These are phyloP conservation scores for Antechinus stuartii DNA, from an alignment of 2,113 vertebrate species.

Conservation along the genomic window DNA sequence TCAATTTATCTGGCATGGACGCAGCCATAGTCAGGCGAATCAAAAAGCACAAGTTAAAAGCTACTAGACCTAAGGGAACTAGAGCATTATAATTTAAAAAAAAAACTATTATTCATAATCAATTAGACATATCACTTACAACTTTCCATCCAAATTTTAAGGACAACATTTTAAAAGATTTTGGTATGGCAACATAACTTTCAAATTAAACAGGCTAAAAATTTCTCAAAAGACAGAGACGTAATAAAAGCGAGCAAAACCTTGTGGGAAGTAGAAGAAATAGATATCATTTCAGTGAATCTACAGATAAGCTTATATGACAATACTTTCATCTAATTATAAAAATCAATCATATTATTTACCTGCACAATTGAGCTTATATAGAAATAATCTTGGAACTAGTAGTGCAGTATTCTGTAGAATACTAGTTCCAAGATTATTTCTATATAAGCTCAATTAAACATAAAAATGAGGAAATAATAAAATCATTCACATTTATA, in stretches of 20 bases:
- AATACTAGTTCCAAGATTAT: background rate
- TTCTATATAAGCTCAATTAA: background rate
- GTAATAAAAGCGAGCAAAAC: background rate
- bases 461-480: background rate
- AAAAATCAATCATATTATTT: background rate
- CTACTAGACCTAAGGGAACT: background rate
- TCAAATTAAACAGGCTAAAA: background rate
- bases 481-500: background rate
- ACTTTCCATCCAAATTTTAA: background rate
- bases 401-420: too few relatives aligned
- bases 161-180: background rate
- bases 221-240: background rate
- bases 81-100: background rate
- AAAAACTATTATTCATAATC: background rate
- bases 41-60: background rate
- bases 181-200: background rate
- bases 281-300: background rate
- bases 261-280: background rate
- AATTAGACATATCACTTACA: background rate
- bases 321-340: background rate
- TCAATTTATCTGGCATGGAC: background rate
- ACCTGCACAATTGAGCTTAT: background rate
- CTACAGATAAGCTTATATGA: background rate
- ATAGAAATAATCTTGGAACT: too few relatives aligned
- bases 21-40: background rate